A percentile compares a stretch with the other conserved stretches of the same genome.
Conservation (phyloP, 2,888 invertebrate species). For the Acleris holmiana region DNA sequence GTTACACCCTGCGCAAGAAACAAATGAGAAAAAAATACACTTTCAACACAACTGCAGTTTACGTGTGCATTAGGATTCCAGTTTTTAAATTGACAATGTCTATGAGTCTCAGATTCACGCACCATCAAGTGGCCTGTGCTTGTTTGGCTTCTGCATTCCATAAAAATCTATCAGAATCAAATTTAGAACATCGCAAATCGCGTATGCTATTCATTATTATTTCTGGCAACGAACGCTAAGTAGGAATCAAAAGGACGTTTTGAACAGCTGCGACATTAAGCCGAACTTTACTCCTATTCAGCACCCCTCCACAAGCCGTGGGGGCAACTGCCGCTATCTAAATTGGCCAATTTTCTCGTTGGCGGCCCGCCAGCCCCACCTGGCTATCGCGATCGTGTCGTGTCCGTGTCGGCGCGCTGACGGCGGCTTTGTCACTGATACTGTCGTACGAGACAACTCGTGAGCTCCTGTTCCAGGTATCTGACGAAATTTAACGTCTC, state of each 20-base stretch:
- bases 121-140: too few species aligned
- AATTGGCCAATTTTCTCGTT: conserved; percentile 35
- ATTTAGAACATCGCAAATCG: too few species aligned
- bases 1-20: too few species aligned
- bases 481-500: neutral
- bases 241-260: neutral
- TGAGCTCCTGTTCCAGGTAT: neutral
- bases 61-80: too few species aligned
- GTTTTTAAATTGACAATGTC: too few species aligned
- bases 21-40: too few species aligned
- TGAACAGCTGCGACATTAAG: conserved; percentile 1
- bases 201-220: too few species aligned
- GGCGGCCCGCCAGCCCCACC: conserved; percentile 29
- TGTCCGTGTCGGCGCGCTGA: conserved; percentile 5
- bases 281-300: conserved; percentile 11
- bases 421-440: conserved; percentile 9
- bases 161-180: too few species aligned
- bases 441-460: neutral
- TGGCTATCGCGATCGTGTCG: conserved; percentile 23
- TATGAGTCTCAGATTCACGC: too few species aligned
- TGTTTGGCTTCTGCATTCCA: too few species aligned
- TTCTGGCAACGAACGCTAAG: neutral
- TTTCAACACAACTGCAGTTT: too few species aligned
- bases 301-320: conserved; percentile 16
- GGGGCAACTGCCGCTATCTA: conserved; percentile 32